Evolutionary conservation across 53 echinoderm and acorn worm genomes (phyloP).

Genomic region (Pentamera pediparva): DNA sequence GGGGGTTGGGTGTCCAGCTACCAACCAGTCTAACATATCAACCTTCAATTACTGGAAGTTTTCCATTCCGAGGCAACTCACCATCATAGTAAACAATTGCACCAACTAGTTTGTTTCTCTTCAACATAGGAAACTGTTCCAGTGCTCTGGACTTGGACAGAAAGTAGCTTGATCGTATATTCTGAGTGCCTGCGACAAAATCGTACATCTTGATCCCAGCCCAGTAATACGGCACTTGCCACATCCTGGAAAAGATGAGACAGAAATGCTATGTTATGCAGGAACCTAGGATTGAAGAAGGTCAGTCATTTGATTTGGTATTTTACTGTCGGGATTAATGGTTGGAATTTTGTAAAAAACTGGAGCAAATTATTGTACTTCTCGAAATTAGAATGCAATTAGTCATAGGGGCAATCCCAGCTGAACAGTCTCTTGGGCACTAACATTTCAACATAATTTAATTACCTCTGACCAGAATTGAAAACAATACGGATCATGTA

Average conservation of each 20-base stretch:
- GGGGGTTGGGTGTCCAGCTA: too few species aligned
- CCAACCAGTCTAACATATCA: neutral
- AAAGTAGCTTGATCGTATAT: constrained; percentile 74
- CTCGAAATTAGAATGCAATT: neutral
- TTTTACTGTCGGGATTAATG: too few species aligned
- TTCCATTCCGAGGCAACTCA: constrained; percentile 19
- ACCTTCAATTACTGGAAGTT: neutral
- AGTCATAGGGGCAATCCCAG: too few species aligned
- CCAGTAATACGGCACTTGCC: constrained; percentile 99
- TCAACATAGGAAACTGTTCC: constrained; percentile 96
- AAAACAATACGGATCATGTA: too few species aligned
- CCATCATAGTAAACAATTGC: constrained; percentile 98
- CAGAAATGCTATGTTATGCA: too few species aligned
- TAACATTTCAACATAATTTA: too few species aligned
- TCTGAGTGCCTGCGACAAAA: constrained; percentile 83
- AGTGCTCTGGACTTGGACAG: constrained; percentile 77
- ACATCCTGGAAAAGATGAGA: constrained; percentile 50
- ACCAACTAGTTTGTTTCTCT: constrained; percentile 80
- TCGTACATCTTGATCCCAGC: constrained; percentile 98
- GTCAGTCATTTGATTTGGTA: too few species aligned
- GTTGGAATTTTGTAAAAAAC: too few species aligned
- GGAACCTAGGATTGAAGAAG: too few species aligned
- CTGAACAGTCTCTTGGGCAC: too few species aligned
- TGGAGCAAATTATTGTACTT: neutral
- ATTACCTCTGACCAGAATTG: too few species aligned